Percentiles rank a stretch among this genome's conserved stretches.
phyloP scores from a whole-genome alignment of 2,888 invertebrate species.

The Autographa gamma region DNA sequence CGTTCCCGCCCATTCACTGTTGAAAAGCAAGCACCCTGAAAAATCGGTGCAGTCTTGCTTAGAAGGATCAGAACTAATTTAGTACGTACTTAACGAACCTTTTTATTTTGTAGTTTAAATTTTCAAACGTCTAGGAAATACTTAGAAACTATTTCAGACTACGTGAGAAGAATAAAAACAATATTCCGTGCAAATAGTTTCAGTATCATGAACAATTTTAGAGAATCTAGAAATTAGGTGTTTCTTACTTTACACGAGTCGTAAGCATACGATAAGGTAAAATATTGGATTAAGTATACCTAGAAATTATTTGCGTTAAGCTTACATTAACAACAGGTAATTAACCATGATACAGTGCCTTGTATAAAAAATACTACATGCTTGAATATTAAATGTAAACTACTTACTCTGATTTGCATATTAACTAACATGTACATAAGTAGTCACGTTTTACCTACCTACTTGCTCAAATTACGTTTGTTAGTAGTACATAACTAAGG shows the following conservation, averaged over 20 bases:
- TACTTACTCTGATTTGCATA: not conserved
- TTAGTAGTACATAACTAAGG: too few relatives aligned
- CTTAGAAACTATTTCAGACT: slow-evolving; percentile 4
- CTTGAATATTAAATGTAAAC: not conserved
- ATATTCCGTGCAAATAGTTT: slow-evolving; percentile 37
- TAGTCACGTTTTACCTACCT: too few relatives aligned
- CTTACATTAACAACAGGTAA: slow-evolving; percentile 8
- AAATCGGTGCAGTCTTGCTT: slow-evolving; percentile 14
- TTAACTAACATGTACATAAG: too few relatives aligned
- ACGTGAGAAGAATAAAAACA: slow-evolving; percentile 17
- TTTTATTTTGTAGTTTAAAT: not conserved
- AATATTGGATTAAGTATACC: slow-evolving; percentile 32
- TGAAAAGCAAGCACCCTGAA: slow-evolving; percentile 17
- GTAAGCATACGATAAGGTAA: slow-evolving; percentile 27
- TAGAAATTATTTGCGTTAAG: slow-evolving; percentile 27
- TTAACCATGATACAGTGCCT: not conserved
- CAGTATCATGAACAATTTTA: slow-evolving; percentile 13
- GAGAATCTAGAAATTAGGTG: slow-evolving; percentile 22
- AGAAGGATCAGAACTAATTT: slow-evolving; percentile 12
- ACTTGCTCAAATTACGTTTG: too few relatives aligned
- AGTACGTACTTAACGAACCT: not conserved
- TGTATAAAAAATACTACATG: not conserved
- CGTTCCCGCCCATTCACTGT: not conserved
- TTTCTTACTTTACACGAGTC: slow-evolving; percentile 34
- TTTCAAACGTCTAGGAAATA: not conserved